Evolutionary conservation across 2,888 invertebrate species (phyloP).

Genomic region (Hipparchia sbordonii): DNA sequence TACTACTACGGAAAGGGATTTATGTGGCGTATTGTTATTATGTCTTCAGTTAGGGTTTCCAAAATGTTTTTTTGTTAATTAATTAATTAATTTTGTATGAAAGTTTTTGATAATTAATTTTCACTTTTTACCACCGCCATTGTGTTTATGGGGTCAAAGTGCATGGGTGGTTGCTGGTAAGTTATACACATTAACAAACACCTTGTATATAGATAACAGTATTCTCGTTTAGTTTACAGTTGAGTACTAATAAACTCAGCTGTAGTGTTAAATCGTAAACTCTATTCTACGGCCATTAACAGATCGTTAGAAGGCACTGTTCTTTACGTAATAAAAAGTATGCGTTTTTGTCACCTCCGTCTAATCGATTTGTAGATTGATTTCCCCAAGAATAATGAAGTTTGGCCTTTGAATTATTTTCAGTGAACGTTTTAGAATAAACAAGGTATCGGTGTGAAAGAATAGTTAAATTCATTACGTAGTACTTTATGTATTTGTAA

Average conservation of each 20-base stretch:
- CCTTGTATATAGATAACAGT: not conserved
- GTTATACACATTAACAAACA: too few species aligned
- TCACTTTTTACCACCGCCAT: too few species aligned
- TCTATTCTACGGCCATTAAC: conserved; percentile 66
- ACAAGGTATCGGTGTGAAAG: not conserved
- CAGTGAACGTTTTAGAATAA: not conserved
- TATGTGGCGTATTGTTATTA: too few species aligned
- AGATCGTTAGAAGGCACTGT: conserved; percentile 53
- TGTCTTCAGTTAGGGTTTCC: too few species aligned
- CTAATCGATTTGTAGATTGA: conserved; percentile 24
- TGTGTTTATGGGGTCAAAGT: too few species aligned
- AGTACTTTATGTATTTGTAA: not conserved
- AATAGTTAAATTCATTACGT: not conserved
- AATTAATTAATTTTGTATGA: too few species aligned
- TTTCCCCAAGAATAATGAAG: not conserved
- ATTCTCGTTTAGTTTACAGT: conserved; percentile 28
- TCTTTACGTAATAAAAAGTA: conserved; percentile 18
- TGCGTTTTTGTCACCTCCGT: conserved; percentile 16
- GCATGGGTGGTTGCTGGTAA: too few species aligned
- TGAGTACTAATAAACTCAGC: conserved; percentile 66
- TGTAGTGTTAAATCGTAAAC: conserved; percentile 71
- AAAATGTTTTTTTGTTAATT: too few species aligned
- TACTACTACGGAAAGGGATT: too few species aligned
- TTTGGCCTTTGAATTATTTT: not conserved
- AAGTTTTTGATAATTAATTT: too few species aligned